phyloP scores from a whole-genome alignment of 2,888 invertebrate genomes.

The Nomada ruficornis region DNA sequence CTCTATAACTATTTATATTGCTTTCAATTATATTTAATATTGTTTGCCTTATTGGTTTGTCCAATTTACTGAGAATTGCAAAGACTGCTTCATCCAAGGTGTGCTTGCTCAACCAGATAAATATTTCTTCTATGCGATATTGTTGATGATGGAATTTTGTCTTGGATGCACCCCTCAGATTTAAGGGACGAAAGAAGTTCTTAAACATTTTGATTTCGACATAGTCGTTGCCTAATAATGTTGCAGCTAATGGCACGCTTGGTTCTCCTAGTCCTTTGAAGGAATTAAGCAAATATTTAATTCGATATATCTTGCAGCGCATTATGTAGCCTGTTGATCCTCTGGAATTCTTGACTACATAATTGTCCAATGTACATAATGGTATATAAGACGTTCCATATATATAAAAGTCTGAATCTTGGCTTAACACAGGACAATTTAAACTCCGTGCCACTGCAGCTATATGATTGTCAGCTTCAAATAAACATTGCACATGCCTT shows the following conservation, averaged over 20 bases:
- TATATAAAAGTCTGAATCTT: slow-evolving; percentile 97
- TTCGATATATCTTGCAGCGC: slow-evolving; percentile 90
- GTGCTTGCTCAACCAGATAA: slow-evolving; percentile 91
- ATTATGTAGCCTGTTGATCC: slow-evolving; percentile 83
- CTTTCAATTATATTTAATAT: slow-evolving; percentile 87
- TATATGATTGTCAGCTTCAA: slow-evolving; percentile 96
- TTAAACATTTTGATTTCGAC: slow-evolving; percentile 88
- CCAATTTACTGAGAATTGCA: slow-evolving; percentile 88
- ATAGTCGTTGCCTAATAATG: slow-evolving; percentile 96
- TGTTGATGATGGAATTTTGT: slow-evolving; percentile 87
- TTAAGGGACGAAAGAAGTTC: slow-evolving; percentile 89
- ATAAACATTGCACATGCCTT: slow-evolving; percentile 90
- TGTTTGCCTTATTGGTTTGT: slow-evolving; percentile 85
- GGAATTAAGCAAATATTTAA: slow-evolving; percentile 88
- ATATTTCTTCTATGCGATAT: slow-evolving; percentile 88
- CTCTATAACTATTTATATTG: slow-evolving; percentile 88
- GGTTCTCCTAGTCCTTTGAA: slow-evolving; percentile 89
- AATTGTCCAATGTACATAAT: slow-evolving; percentile 88
- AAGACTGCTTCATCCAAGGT: slow-evolving; percentile 89
- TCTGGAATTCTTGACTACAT: slow-evolving; percentile 72
- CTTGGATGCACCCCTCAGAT: slow-evolving; percentile 85
- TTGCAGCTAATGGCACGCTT: slow-evolving; percentile 91
- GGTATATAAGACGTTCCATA: slow-evolving; percentile 94
- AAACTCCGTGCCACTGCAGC: slow-evolving; percentile 92
- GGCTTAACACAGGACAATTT: slow-evolving; percentile 94